These are phyloP conservation scores for Adela reaumurella DNA, from an alignment of 2,888 invertebrate species.

Conservation along the genomic window DNA sequence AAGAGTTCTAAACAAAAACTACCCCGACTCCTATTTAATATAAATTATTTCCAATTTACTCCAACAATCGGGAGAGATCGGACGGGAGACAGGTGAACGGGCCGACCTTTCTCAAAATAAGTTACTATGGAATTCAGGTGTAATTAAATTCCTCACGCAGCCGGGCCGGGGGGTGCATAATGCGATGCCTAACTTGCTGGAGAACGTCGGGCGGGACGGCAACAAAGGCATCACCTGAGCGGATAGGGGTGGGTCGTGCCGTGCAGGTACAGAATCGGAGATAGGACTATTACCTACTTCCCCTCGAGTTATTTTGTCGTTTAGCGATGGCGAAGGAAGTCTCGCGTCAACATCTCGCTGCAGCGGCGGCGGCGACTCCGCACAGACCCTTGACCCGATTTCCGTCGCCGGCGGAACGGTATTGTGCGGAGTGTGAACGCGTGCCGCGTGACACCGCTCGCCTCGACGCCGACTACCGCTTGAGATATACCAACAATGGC, in stretches of 20 bases:
- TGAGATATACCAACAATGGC: slow-evolving; percentile 58
- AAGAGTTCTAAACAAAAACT: not conserved
- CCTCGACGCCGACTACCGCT: slow-evolving; percentile 50
- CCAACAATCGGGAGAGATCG: not conserved
- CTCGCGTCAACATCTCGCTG: slow-evolving; percentile 8
- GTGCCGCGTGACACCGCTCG: slow-evolving; percentile 35
- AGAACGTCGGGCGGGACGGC: slow-evolving; percentile 19
- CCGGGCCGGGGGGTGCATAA: slow-evolving; percentile 31
- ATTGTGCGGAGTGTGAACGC: slow-evolving; percentile 45
- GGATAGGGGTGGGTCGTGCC: slow-evolving; percentile 23
- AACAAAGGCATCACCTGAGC: slow-evolving; percentile 31
- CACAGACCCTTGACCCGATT: slow-evolving; percentile 50
- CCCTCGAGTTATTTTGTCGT: not conserved
- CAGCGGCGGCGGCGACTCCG: slow-evolving; percentile 18
- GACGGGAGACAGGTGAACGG: not conserved
- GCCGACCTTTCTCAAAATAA: not conserved
- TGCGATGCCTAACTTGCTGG: slow-evolving; percentile 20
- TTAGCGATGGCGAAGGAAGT: slow-evolving; percentile 10
- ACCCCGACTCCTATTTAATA: no score
- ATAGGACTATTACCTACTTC: no score
- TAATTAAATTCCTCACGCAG: not conserved
- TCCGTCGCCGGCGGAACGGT: slow-evolving; percentile 26
- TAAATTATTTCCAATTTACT: not conserved
- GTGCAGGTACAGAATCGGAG: slow-evolving; percentile 30
- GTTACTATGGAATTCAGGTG: not conserved